Evolutionary conservation across 2,888 invertebrate genomes (phyloP), one percentile per base, ranked within the genome.

Genomic region (Labia minor): DNA sequence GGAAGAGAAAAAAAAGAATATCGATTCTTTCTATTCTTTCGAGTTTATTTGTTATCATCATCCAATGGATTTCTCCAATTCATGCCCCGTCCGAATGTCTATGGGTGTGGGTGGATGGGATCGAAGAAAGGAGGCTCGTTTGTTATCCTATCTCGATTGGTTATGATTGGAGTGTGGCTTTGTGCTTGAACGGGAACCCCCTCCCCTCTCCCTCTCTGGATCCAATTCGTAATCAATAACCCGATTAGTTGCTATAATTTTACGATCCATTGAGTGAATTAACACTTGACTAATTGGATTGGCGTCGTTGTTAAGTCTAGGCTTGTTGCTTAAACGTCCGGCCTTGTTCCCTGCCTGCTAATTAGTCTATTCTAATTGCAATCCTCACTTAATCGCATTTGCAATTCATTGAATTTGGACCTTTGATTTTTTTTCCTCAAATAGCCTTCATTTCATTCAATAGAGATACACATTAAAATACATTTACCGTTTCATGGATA

Each of bases 371-470:
- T 61, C 26, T 61, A 61, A 65, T 49, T 14, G 49, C 49, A 4
- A 49, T 49, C 26, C 3, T 26, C 49, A 8, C 3, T 49, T 49
- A 64, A 64, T 64, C 19, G 14, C n/a, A n/a, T 33, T 64, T 64
- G 20, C 64, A 20, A 33, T 33, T 64, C n/a, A 64, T 64, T 64
- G 10, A 64, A 64, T 26, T 26, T 10, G 10, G 33, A 33, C 33
- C 64, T 19, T 19, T 64, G 33, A 64, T 64, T 64, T 64, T 64
- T 21, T 21, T 14, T 21, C 10, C 20, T 64, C n/a, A n/a, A n/a
- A n/a, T n/a, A n/a, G 10, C 21, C 20, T 4, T 21, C 21, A 63
- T 33, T 33, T 11, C 33, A 33, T 6, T 33, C 33, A 33, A 33
- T 49, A 49, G 14, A 8, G 16, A 11, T 4, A 49, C n/a, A 4